Base-by-base conservation (phyloP, 2,888 invertebrate genomes). In the Scrobipalpa costella region DNA sequence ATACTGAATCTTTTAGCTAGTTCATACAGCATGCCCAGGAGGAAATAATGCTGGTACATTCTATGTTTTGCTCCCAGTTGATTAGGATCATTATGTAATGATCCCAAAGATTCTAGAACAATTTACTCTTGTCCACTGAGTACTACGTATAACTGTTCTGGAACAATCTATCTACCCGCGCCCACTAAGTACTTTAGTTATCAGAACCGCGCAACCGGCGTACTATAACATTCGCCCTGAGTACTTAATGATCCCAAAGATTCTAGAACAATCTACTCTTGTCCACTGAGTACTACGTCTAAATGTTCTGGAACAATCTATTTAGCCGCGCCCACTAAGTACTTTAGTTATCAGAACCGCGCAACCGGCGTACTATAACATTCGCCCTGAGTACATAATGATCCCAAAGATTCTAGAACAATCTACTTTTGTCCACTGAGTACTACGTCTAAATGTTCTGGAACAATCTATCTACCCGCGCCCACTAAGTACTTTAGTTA, bases 211-310 rank as follows among this genome's bases (percentile, higher is more conserved):
- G 19, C 60, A 60, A 68, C 52, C 71, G 75, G 70, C 74, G 78
- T 77, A 80, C 80, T 83, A 55, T 33, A 33, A 33, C 21, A 81
- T 83, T 82, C 84, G 79, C 27, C 5, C 27, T 27, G 27, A 27
- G 27, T 27, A 27, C 27, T 5, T n/a, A n/a, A n/a, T n/a, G n/a
- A n/a, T n/a, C n/a, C n/a, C n/a, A n/a, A n/a, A n/a, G n/a, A n/a
- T n/a, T n/a, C n/a, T n/a, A n/a, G n/a, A n/a, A n/a, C n/a, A n/a
- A n/a, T n/a, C n/a, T n/a, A n/a, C n/a, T n/a, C n/a, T n/a, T n/a
- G 36, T 9, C 36, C 6, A n/a, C n/a, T n/a, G n/a, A n/a, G n/a
- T n/a, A n/a, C n/a, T n/a, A n/a, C n/a, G n/a, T n/a, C 8, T 2
- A 19, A 50, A 17, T 19, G 2, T 19, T 50, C 11, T 50, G 11